phyloP scores from a whole-genome alignment of 2,888 invertebrate species.

The Acanthosepion pharaonis region DNA sequence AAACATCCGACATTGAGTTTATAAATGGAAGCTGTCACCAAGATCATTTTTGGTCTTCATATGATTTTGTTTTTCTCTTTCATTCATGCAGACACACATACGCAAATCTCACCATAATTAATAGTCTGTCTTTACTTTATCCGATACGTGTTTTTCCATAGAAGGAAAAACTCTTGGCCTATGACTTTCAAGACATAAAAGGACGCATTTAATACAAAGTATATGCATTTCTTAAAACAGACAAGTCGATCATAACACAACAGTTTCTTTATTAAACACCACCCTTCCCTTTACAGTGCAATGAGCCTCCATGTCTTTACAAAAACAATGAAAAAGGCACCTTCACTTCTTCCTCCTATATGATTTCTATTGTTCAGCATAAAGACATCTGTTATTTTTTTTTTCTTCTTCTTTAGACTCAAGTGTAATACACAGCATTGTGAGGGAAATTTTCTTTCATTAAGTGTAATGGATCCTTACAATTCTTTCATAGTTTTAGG shows the following conservation, averaged over 20 bases:
- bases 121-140: constrained; percentile 10
- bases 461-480: no score
- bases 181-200: not conserved
- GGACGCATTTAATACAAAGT: no score
- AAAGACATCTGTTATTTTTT: no score
- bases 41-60: not conserved
- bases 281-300: not conserved
- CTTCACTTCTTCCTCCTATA: no score
- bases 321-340: not conserved
- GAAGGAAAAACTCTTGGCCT: not conserved
- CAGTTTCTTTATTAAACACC: not conserved
- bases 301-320: not conserved
- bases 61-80: not conserved
- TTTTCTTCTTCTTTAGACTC: no score
- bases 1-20: not conserved
- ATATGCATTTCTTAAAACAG: no score
- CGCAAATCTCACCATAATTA: not conserved
- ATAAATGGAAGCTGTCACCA: not conserved
- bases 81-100: not conserved
- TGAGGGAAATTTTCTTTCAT: no score
- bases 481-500: no score
- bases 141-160: not conserved
- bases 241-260: not conserved
- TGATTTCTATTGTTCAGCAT: no score
- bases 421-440: no score